Evolutionary conservation across 2,797 vertebrate species (phyloP).

Genomic region (Spinus olivaceus): DNA sequence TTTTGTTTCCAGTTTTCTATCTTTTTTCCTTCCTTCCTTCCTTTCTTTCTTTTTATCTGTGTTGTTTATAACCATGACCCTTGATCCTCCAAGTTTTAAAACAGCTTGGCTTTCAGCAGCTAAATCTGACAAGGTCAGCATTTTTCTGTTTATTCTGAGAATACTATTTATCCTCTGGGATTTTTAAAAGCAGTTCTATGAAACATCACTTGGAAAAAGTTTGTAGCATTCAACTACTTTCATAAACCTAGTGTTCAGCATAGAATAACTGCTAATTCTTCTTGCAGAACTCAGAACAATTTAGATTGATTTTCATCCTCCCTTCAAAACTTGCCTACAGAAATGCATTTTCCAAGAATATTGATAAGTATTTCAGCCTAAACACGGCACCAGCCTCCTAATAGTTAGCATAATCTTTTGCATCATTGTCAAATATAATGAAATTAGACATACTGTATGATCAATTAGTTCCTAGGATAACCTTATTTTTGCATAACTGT

Average conservation of each 20-base stretch:
- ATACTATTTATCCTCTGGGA: conserved; percentile 90
- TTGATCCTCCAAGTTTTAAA: conserved; percentile 89
- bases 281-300: not conserved
- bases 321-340: not conserved
- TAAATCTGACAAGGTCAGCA: conserved; percentile 91
- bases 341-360: not conserved
- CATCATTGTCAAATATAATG: conserved; percentile 3
- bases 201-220: conserved; percentile 85
- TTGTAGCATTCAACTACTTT: conserved; percentile 59
- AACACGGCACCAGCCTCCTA: not conserved
- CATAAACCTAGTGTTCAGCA: conserved; percentile 36
- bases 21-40: conserved; percentile 73
- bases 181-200: conserved; percentile 91
- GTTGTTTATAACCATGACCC: conserved; percentile 88
- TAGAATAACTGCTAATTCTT: conserved; percentile 40
- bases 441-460: conserved; percentile 1
- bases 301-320: not conserved
- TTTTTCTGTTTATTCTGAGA: conserved; percentile 93
- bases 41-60: conserved; percentile 77
- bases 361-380: not conserved
- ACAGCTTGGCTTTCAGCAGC: conserved; percentile 89
- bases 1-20: conserved; percentile 68
- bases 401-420: conserved; percentile 2
- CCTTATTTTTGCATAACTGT: not conserved
- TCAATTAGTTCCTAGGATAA: conserved; percentile 41